Conservation (phyloP, 2,888 invertebrate genomes). For the Andrena dorsata region DNA sequence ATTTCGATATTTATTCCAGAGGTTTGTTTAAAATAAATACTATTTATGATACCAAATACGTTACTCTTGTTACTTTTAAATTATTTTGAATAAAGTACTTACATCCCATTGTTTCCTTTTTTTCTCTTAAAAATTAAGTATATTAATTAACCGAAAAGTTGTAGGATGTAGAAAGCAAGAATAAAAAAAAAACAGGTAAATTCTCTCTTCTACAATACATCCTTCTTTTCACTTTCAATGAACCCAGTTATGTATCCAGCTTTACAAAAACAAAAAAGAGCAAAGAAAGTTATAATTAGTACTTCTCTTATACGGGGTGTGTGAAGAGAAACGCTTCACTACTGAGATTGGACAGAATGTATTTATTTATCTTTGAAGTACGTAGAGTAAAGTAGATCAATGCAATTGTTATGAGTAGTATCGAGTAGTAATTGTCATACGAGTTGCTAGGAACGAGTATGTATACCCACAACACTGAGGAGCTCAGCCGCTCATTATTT, state of each 20-base stretch:
- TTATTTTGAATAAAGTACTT: no score
- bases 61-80: no score
- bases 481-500: constrained; percentile 81
- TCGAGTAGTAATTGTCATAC: constrained; percentile 84
- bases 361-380: constrained; percentile 84
- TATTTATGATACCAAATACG: no score
- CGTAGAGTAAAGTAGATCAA: constrained; percentile 84
- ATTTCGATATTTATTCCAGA: not conserved
- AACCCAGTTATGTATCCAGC: no score
- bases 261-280: not conserved
- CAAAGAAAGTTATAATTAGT: not conserved
- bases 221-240: no score
- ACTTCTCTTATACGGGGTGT: not conserved
- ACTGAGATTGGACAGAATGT: constrained; percentile 84
- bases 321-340: constrained; percentile 10
- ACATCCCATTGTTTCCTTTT: no score
- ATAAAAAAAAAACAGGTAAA: no score
- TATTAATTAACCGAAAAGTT: no score
- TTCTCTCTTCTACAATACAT: no score
- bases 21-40: no score
- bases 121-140: no score
- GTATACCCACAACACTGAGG: constrained; percentile 85
- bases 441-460: constrained; percentile 85
- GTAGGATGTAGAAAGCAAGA: no score
- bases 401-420: constrained; percentile 84